A percentile compares a stretch with the other conserved stretches of the same genome.
Evolutionary conservation across 2,113 vertebrate genomes (phyloP).

Genomic region (Thinocorus orbignyianus): DNA sequence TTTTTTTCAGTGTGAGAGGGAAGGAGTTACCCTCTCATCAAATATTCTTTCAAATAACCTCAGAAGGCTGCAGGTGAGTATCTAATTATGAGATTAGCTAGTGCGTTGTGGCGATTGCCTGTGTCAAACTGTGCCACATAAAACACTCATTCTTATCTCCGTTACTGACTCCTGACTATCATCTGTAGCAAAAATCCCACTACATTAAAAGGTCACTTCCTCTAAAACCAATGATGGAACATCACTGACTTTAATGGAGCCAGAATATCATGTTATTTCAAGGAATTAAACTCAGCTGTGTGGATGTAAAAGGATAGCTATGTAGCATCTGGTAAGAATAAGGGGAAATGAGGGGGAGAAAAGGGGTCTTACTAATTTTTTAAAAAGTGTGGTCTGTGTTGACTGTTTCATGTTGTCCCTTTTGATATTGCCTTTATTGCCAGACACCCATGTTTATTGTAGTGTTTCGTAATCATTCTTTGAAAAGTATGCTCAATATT

Average conservation of each 20-base stretch:
- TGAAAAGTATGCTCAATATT: not conserved
- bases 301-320: not conserved
- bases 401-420: not conserved
- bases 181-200: not conserved
- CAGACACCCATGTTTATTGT: not conserved
- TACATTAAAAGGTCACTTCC: not conserved
- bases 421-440: not conserved
- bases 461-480: not conserved
- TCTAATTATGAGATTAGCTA: not conserved
- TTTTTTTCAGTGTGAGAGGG: not conserved
- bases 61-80: not conserved
- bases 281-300: not conserved
- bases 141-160: not conserved
- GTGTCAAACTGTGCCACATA: not conserved
- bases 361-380: fast-evolving
- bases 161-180: not conserved
- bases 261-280: not conserved
- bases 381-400: not conserved
- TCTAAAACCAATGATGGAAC: not conserved
- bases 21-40: not conserved
- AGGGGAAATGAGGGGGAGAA: fast-evolving
- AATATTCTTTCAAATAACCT: not conserved
- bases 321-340: not conserved
- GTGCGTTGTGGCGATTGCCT: not conserved
- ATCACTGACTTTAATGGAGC: not conserved